Base-by-base conservation (phyloP, 2,888 invertebrate species). In the Drosophila phalerata region DNA sequence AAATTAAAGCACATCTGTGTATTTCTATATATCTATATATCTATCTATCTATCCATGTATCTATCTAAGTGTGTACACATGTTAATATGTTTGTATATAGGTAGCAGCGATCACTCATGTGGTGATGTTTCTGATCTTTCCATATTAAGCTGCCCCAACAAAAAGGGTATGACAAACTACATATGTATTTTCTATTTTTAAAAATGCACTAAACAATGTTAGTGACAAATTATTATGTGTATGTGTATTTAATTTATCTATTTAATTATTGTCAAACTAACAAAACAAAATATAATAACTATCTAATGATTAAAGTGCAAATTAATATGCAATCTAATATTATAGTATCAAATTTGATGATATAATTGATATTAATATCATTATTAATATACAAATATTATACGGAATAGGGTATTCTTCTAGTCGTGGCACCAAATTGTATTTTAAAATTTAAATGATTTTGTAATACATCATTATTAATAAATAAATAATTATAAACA, bases 31-130 rank as follows among this genome's bases (percentile, higher is more conserved):
- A 32, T 30, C 13, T 48, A 30, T 6, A 32, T 9, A 13, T 22
- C n/a, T n/a, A n/a, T 52, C 22, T 38, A 52, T 15, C 34, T 34
- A 19, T n/a, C n/a, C n/a, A n/a, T n/a, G 5, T 11, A 51, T 52
- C 22, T 38, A 52, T 15, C 34, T 34, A 19, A 32, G 30, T 28
- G 10, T 40, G 40, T 42, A 10, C 13, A 11, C 11, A 8, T 37
- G 37, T 37, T 9, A 10, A 11, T 53, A 17, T 48, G 6, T 9
- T 11, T n/a, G 6, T 51, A 13, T 45, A 45, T 62, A 53, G 52
- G 37, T 38, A 53, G 61, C 17, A 47, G 17, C 32, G 55, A 56
- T 56, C 55, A 62, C 34, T 53, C 28, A 45, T 53, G 11, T 38
- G 53, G 11, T 38, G 53, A 62, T 52, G 43, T 43, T 6, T 51